These are phyloP conservation scores for Dimorphilus gyrociliatus DNA, from an alignment of 2,888 invertebrate species.

Conservation along the genomic window DNA sequence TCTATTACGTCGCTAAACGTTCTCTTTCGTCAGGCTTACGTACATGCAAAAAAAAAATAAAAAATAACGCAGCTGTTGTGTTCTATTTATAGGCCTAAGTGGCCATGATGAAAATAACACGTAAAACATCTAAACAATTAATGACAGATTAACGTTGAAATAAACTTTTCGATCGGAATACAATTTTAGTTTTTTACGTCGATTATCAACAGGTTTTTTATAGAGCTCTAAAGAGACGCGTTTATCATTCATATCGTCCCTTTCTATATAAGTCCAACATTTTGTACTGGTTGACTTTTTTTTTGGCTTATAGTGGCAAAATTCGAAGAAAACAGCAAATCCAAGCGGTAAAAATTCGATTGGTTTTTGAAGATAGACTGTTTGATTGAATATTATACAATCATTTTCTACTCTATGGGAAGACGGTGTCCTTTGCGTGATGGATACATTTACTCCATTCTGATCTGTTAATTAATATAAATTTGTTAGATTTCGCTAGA, in stretches of 20 bases:
- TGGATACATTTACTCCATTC: slow-evolving; percentile 17
- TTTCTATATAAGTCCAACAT: slow-evolving; percentile 31
- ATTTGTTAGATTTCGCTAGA: too few relatives aligned
- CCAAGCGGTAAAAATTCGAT: slow-evolving; percentile 28
- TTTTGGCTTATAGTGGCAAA: slow-evolving; percentile 33
- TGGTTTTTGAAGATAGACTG: slow-evolving; percentile 27
- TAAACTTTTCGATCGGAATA: too few relatives aligned
- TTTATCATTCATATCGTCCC: slow-evolving; percentile 30
- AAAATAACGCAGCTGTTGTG: too few relatives aligned
- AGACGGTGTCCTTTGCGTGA: slow-evolving; percentile 24
- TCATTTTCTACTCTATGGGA: slow-evolving; percentile 17
- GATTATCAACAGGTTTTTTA: slow-evolving; percentile 29
- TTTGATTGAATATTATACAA: slow-evolving; percentile 20
- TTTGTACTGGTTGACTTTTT: slow-evolving; percentile 23
- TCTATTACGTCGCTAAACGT: too few relatives aligned
- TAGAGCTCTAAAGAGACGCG: slow-evolving; percentile 25
- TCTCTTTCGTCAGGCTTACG: too few relatives aligned
- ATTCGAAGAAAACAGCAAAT: slow-evolving; percentile 33
- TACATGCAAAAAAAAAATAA: too few relatives aligned
- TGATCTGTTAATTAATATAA: slow-evolving; percentile 13
- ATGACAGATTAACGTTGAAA: too few relatives aligned
- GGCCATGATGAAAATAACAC: too few relatives aligned
- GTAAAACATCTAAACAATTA: too few relatives aligned
- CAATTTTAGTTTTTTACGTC: slow-evolving; percentile 20
- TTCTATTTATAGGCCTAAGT: too few relatives aligned